Conservation (phyloP, 2,113 vertebrate genomes). For the Dipodomys stephensi region DNA sequence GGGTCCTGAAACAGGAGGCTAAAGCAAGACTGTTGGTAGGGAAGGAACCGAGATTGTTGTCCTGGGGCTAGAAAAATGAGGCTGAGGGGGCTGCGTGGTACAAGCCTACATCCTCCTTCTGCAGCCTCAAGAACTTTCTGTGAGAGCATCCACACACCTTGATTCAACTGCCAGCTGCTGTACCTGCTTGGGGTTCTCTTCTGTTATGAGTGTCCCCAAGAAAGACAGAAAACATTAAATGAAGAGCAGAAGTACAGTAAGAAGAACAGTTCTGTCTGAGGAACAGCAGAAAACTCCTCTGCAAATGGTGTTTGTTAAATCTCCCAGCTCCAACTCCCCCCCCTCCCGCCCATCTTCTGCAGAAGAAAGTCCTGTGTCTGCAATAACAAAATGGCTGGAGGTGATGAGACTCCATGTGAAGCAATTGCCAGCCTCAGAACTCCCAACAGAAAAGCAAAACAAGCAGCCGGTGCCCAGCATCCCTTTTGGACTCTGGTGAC, state of each 20-base stretch:
- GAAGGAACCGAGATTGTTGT: fast-evolving
- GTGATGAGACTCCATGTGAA: neutral
- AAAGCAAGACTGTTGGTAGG: neutral
- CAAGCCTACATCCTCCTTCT: fast-evolving
- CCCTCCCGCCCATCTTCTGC: too few relatives aligned
- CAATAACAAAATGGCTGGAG: too few relatives aligned
- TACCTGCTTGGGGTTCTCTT: neutral
- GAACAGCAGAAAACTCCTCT: neutral
- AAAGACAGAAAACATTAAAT: neutral
- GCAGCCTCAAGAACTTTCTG: neutral
- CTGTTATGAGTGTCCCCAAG: neutral
- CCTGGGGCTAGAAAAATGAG: neutral
- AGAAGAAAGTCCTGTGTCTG: neutral
- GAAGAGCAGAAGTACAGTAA: neutral
- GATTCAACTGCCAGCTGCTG: neutral
- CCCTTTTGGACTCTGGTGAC: neutral
- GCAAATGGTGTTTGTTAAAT: fast-evolving
- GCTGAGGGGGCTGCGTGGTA: neutral
- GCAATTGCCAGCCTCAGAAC: neutral
- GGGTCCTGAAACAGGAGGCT: too few relatives aligned
- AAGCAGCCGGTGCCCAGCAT: fast-evolving
- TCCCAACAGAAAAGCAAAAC: neutral
- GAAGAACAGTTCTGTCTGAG: fast-evolving
- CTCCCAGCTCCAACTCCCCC: neutral
- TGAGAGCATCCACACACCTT: fast-evolving